These are phyloP conservation scores for Pachypsylla venusta DNA, from an alignment of 1,140 invertebrate genomes.

Conservation along the genomic window DNA sequence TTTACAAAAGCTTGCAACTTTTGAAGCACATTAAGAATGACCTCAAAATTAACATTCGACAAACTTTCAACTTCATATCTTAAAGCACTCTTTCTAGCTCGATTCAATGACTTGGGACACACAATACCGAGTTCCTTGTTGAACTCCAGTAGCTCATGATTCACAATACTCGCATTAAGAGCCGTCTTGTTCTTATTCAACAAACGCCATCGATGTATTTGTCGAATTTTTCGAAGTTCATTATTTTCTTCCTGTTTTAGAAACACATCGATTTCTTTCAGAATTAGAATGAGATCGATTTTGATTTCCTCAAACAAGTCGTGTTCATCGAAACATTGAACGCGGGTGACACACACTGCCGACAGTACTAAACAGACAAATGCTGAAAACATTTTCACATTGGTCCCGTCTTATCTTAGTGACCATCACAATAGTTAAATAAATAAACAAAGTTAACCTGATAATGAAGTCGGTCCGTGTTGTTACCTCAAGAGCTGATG, in stretches of 20 bases:
- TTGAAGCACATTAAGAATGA: not conserved
- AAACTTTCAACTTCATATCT: not conserved
- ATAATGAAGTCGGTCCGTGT: too few relatives aligned
- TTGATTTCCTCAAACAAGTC: conserved; percentile 6
- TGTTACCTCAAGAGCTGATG: too few relatives aligned
- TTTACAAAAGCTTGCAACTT: not conserved
- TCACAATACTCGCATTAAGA: not conserved
- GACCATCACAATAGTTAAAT: too few relatives aligned
- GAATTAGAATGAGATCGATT: not conserved
- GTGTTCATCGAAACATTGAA: not conserved
- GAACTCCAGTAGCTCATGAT: not conserved
- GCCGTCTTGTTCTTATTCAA: not conserved
- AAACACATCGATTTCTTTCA: not conserved
- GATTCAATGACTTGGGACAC: not conserved
- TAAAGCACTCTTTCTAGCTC: not conserved
- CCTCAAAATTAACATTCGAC: not conserved
- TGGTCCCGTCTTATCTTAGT: too few relatives aligned
- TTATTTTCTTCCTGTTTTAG: conserved; percentile 1
- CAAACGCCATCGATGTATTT: not conserved
- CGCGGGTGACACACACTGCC: too few relatives aligned
- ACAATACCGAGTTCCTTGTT: not conserved
- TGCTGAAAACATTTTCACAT: too few relatives aligned
- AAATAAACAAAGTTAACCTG: too few relatives aligned
- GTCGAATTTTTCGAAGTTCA: not conserved
- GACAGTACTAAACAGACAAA: too few relatives aligned